phyloP scores from a whole-genome alignment of 2,888 invertebrate species.

The Boloria selene region DNA sequence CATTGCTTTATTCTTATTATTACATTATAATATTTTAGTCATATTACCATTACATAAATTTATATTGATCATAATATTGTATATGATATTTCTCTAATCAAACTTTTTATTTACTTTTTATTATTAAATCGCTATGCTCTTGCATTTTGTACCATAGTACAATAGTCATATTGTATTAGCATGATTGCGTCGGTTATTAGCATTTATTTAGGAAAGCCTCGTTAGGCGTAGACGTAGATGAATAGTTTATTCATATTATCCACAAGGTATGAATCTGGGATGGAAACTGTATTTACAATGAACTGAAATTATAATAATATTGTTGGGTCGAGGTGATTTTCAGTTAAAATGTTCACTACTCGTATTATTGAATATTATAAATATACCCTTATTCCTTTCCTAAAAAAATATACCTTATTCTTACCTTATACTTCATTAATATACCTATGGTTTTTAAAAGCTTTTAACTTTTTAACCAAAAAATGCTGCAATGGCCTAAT shows the following conservation, averaged over 20 bases:
- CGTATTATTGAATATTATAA: no score
- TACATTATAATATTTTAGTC: no score
- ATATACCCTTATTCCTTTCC: no score
- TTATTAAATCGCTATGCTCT: constrained; percentile 28
- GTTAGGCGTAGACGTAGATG: constrained; percentile 57
- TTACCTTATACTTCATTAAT: no score
- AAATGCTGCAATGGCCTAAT: no score
- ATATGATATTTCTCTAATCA: no score
- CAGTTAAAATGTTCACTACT: not conserved
- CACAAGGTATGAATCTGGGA: constrained; percentile 28
- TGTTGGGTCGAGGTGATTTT: constrained; percentile 18
- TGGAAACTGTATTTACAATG: constrained; percentile 24
- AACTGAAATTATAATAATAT: constrained; percentile 26
- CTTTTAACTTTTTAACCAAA: no score
- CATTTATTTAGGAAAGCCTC: constrained; percentile 71
- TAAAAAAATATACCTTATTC: no score
- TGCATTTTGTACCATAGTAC: constrained; percentile 47
- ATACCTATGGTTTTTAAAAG: no score
- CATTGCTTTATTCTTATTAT: no score
- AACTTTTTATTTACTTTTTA: not conserved
- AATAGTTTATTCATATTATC: constrained; percentile 60
- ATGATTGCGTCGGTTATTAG: constrained; percentile 72
- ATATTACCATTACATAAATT: no score
- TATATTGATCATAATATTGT: no score
- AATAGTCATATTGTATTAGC: constrained; percentile 67